These are phyloP conservation scores for Lophochroa leadbeateri DNA, from an alignment of 2,113 vertebrate species.

Conservation along the genomic window DNA sequence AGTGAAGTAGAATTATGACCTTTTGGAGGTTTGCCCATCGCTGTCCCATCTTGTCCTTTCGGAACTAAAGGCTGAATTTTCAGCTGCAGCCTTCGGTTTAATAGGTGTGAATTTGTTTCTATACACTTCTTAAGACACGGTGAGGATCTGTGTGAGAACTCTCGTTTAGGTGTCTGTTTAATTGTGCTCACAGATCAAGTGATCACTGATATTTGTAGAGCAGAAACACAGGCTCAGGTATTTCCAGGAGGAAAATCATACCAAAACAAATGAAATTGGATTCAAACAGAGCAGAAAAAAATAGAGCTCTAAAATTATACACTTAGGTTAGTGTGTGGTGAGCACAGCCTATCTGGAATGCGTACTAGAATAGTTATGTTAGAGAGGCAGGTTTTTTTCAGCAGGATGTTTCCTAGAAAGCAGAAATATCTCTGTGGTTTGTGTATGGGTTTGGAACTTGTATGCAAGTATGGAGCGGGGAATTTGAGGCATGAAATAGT, in stretches of 20 bases:
- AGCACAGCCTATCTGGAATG: constrained; percentile 53
- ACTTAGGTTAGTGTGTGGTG: constrained; percentile 38
- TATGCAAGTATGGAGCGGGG: constrained; percentile 37
- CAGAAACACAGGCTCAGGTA: constrained; percentile 40
- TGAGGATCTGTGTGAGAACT: background rate
- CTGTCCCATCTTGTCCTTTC: constrained; percentile 54
- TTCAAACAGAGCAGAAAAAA: constrained; percentile 55
- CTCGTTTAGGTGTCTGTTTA: constrained; percentile 21
- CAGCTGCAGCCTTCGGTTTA: background rate
- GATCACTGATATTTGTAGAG: constrained; percentile 4
- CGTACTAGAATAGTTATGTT: constrained; percentile 9
- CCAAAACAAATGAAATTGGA: constrained; percentile 36
- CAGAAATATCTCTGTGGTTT: constrained; percentile 41
- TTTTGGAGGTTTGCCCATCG: constrained; percentile 51
- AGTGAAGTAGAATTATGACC: constrained; percentile 48
- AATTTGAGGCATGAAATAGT: constrained; percentile 62
- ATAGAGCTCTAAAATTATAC: constrained; percentile 34
- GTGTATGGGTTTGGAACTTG: constrained; percentile 56
- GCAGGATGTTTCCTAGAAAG: constrained; percentile 41
- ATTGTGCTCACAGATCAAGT: constrained; percentile 48
- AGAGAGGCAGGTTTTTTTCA: constrained; percentile 24
- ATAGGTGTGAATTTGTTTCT: constrained; percentile 54
- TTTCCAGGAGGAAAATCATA: constrained; percentile 55
- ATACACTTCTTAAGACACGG: background rate
- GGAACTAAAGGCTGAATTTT: constrained; percentile 37